phyloP scores from a whole-genome alignment of 2,113 vertebrate species.

The Corydoras sp. region DNA sequence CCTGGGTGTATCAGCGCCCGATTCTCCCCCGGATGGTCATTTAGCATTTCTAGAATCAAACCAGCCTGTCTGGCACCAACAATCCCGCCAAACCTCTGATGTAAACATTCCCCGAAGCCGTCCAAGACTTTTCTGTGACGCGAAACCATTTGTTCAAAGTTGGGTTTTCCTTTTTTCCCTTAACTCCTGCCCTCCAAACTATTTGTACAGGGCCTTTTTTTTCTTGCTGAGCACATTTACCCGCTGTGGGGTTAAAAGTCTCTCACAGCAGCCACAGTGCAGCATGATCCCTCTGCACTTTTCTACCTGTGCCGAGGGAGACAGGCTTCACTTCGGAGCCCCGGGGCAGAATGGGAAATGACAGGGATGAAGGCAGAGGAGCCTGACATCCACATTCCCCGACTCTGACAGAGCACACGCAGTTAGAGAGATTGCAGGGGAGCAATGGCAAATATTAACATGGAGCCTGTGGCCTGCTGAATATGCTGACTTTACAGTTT shows the following conservation, averaged over 20 bases:
- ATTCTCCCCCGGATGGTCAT: too few relatives aligned
- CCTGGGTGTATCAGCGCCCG: too few relatives aligned
- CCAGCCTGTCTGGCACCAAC: too few relatives aligned
- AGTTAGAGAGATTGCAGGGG: not conserved
- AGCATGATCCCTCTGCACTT: not conserved
- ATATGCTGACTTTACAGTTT: not conserved
- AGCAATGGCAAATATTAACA: slow-evolving; percentile 12
- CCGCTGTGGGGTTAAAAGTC: not conserved
- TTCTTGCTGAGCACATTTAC: too few relatives aligned
- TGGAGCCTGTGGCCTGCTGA: not conserved
- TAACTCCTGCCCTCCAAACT: too few relatives aligned
- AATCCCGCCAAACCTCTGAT: too few relatives aligned
- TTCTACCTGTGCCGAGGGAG: slow-evolving; percentile 2
- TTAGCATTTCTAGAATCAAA: too few relatives aligned
- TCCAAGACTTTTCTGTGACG: too few relatives aligned
- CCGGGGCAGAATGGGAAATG: not conserved
- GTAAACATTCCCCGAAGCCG: too few relatives aligned
- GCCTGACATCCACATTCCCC: slow-evolving; percentile 24
- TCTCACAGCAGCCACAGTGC: not conserved
- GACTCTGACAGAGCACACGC: slow-evolving; percentile 13
- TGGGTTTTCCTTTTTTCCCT: too few relatives aligned
- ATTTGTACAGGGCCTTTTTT: too few relatives aligned
- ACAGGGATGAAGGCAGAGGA: not conserved
- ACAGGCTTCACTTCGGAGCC: not conserved
- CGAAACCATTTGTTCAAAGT: too few relatives aligned